Evolutionary conservation across 2,888 invertebrate species (phyloP).

Genomic region (Lasioglossum calceatum): DNA sequence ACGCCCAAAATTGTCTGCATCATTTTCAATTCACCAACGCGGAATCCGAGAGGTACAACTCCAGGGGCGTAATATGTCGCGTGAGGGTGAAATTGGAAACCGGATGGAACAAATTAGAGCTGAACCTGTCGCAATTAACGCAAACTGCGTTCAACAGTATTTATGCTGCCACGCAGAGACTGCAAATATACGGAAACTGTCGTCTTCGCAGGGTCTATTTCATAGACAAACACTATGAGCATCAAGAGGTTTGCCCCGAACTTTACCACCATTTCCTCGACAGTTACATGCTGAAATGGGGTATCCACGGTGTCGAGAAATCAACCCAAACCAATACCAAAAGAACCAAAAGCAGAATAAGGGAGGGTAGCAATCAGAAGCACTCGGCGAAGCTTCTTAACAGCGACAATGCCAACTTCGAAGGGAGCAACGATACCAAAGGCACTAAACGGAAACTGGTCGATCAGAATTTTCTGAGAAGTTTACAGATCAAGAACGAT

Average conservation of each 20-base stretch:
- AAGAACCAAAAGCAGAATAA: constrained; percentile 34
- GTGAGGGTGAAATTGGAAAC: constrained; percentile 97
- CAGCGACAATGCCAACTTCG: neutral
- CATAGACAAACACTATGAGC: constrained; percentile 86
- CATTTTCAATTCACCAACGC: constrained; percentile 87
- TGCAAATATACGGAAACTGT: constrained; percentile 98
- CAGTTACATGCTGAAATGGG: constrained; percentile 80
- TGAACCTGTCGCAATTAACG: constrained; percentile 96
- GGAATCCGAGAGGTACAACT: constrained; percentile 94
- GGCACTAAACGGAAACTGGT: neutral
- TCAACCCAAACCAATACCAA: constrained; percentile 73
- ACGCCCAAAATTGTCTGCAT: constrained; percentile 70
- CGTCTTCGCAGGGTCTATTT: constrained; percentile 94
- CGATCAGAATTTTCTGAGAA: constrained; percentile 49
- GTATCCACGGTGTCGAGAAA: constrained; percentile 71
- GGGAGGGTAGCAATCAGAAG: neutral
- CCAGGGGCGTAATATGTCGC: constrained; percentile 96
- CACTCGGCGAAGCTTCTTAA: neutral
- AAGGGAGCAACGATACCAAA: neutral
- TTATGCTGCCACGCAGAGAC: constrained; percentile 94
- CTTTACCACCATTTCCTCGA: constrained; percentile 78
- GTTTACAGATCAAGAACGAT: constrained; percentile 66
- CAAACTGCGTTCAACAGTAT: constrained; percentile 96
- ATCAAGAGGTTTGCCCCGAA: constrained; percentile 73
- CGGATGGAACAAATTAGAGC: constrained; percentile 98